Evolutionary conservation across 2,888 invertebrate genomes (phyloP).

Genomic region (Apamea anceps): DNA sequence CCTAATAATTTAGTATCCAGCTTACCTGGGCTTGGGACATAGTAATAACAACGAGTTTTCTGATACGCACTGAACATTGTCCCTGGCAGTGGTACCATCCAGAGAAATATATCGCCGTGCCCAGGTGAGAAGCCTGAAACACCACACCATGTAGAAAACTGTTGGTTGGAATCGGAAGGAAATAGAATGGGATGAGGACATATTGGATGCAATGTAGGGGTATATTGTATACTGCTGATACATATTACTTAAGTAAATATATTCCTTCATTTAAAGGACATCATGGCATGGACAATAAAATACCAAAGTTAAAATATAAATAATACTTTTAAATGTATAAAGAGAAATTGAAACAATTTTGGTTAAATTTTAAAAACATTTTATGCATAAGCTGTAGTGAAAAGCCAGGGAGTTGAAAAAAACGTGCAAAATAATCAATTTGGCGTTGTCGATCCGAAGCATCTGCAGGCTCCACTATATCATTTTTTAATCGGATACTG

Average conservation of each 20-base stretch:
- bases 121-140: conserved; percentile 65
- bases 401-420: neutral
- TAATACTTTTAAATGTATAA: neutral
- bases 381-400: neutral
- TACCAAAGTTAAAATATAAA: neutral
- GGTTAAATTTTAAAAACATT: neutral
- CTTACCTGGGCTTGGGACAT: conserved; percentile 72
- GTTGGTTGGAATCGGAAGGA: neutral
- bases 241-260: too few relatives aligned
- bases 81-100: conserved; percentile 73
- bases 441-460: neutral
- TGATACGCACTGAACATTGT: conserved; percentile 56
- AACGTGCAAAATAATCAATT: neutral
- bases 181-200: neutral
- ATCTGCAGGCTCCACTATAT: neutral
- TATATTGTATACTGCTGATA: conserved; percentile 3
- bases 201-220: neutral
- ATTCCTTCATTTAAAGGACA: neutral
- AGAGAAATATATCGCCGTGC: conserved; percentile 75
- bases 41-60: conserved; percentile 67
- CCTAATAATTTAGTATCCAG: neutral
- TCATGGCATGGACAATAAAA: neutral
- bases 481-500: neutral
- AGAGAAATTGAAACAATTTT: neutral
- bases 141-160: neutral